phyloP scores from a whole-genome alignment of 1,140 invertebrate genomes.

The Drosophila burlai region DNA sequence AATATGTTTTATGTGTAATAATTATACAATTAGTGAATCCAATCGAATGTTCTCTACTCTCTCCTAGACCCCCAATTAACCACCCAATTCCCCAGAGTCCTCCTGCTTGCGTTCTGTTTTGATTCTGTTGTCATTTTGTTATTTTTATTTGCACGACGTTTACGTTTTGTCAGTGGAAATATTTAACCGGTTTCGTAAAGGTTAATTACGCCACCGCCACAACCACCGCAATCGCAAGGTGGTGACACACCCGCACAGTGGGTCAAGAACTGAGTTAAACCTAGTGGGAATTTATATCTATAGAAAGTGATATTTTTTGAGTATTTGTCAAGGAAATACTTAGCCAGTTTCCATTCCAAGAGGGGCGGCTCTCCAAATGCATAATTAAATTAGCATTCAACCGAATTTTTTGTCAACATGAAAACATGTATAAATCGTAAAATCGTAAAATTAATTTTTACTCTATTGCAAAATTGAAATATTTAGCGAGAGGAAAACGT shows the following conservation, averaged over 20 bases:
- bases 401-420: background rate
- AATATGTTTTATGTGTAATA: conserved; percentile 11
- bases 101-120: background rate
- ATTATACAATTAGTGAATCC: conserved; percentile 33
- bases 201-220: conserved; percentile 39
- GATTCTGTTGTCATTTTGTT: conserved; percentile 36
- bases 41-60: background rate
- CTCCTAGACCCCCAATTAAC: no score
- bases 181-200: conserved; percentile 54
- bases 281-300: background rate
- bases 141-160: conserved; percentile 34
- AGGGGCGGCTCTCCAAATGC: background rate
- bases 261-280: conserved; percentile 4
- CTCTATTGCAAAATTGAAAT: background rate
- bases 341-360: background rate
- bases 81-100: background rate
- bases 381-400: background rate
- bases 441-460: background rate
- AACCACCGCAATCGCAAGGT: background rate
- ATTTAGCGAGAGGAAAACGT: background rate
- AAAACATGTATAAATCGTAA: background rate
- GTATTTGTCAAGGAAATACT: background rate
- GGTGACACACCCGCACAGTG: conserved; percentile 45
- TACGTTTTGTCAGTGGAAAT: conserved; percentile 24
- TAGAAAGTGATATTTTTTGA: background rate